Percentiles rank a stretch among this genome's conserved stretches.
Conservation (phyloP, 2,797 vertebrate genomes). For the Amphiprion clarkii region DNA sequence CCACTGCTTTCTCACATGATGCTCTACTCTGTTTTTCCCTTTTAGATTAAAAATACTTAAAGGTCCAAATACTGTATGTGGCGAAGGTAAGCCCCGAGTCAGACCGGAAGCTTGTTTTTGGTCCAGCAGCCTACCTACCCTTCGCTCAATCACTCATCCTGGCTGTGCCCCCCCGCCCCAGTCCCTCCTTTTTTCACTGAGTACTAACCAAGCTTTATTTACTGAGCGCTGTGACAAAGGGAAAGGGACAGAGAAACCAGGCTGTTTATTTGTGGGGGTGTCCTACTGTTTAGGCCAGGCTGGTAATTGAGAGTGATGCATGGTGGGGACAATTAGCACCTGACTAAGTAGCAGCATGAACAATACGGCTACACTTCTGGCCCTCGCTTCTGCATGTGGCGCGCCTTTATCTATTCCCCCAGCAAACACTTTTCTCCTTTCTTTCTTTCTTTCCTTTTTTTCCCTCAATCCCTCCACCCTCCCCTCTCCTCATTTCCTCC, state of each 20-base stretch:
- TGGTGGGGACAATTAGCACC: conserved; percentile 85
- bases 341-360: conserved; percentile 88
- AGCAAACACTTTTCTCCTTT: conserved; percentile 78
- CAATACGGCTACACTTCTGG: conserved; percentile 83
- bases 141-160: conserved; percentile 77
- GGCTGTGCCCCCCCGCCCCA: conserved; percentile 49
- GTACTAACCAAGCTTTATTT: conserved; percentile 84
- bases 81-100: conserved; percentile 91
- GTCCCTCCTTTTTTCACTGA: conserved; percentile 55
- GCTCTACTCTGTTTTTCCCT: conserved; percentile 83
- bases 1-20: conserved; percentile 76
- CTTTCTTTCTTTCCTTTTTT: conserved; percentile 52
- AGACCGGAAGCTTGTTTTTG: conserved; percentile 59
- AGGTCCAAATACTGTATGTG: conserved; percentile 86
- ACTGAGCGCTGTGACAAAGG: conserved; percentile 75
- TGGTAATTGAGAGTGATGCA: conserved; percentile 84
- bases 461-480: conserved; percentile 21
- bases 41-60: conserved; percentile 89
- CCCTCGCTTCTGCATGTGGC: conserved; percentile 86
- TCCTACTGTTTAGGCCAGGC: conserved; percentile 77
- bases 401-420: conserved; percentile 80
- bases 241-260: conserved; percentile 67
- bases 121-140: conserved; percentile 62
- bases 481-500: conserved; percentile 72
- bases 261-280: conserved; percentile 73